Percentiles rank a stretch among this genome's conserved stretches.
Conservation (phyloP, 2,888 invertebrate genomes). For the Protodeltote pygarga region DNA sequence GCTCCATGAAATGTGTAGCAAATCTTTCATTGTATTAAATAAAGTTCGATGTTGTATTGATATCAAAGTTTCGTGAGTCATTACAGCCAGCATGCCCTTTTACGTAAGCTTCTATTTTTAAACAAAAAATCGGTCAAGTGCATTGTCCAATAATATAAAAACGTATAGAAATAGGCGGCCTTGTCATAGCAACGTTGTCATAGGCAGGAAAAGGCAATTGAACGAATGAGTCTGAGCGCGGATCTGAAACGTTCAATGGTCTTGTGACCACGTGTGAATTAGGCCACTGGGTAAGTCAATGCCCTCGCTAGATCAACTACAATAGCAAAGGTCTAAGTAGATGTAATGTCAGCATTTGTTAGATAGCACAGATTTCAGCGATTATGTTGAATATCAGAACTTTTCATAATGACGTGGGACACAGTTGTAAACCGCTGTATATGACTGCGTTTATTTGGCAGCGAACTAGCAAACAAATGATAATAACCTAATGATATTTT, state of each 20-base stretch:
- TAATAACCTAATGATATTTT: too few relatives aligned
- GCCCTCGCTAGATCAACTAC: constrained; percentile 55
- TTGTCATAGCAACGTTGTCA: constrained; percentile 71
- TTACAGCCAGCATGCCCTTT: background rate
- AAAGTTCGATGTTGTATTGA: background rate
- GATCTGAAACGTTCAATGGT: constrained; percentile 70
- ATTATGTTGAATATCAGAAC: background rate
- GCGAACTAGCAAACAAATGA: too few relatives aligned
- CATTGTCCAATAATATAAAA: constrained; percentile 27
- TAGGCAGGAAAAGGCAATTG: constrained; percentile 78
- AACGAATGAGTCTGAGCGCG: constrained; percentile 69
- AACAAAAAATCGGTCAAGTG: constrained; percentile 47
- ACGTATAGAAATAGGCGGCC: constrained; percentile 58
- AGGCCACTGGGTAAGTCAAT: constrained; percentile 72
- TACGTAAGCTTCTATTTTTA: background rate
- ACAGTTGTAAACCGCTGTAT: too few relatives aligned
- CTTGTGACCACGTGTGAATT: constrained; percentile 78
- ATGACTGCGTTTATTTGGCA: too few relatives aligned
- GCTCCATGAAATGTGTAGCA: too few relatives aligned
- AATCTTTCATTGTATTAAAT: too few relatives aligned
- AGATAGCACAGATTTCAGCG: background rate
- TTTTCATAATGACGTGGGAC: background rate
- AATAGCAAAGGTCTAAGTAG: constrained; percentile 47
- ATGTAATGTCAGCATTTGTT: constrained; percentile 27
- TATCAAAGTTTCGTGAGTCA: background rate